Conservation (phyloP, 2,797 vertebrate species). For the Picus viridis region DNA sequence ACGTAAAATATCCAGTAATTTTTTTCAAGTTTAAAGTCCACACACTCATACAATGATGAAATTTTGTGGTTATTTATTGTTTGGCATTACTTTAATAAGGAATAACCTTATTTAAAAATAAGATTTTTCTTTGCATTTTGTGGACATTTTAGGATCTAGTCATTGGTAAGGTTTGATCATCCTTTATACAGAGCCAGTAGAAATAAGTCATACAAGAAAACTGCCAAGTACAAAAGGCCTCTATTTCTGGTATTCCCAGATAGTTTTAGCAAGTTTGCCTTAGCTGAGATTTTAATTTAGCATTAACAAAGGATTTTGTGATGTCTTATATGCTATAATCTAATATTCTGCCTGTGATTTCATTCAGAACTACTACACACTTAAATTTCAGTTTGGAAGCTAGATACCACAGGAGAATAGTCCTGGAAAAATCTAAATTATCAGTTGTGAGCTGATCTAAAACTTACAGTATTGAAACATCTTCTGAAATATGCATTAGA, state of each 20-base stretch:
- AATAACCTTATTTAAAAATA: constrained; percentile 30
- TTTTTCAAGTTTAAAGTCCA: background rate
- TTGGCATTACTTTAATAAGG: constrained; percentile 16
- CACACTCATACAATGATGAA: background rate
- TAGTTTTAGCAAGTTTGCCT: constrained; percentile 57
- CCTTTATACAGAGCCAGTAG: constrained; percentile 23
- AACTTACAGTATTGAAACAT: constrained; percentile 75
- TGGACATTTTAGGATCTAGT: constrained; percentile 25
- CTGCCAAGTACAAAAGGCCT: background rate
- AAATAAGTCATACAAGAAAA: constrained; percentile 40
- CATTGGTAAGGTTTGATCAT: constrained; percentile 42
- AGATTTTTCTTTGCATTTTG: constrained; percentile 18
- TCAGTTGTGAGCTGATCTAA: constrained; percentile 71
- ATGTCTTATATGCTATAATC: constrained; percentile 71
- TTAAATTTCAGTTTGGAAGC: constrained; percentile 72
- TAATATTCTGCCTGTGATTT: constrained; percentile 73
- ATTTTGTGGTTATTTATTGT: constrained; percentile 42
- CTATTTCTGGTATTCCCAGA: constrained; percentile 48
- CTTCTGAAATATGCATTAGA: constrained; percentile 79
- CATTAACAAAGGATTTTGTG: constrained; percentile 76
- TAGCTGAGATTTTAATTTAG: constrained; percentile 71
- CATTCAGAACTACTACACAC: constrained; percentile 72
- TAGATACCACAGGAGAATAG: constrained; percentile 68
- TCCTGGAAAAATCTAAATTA: constrained; percentile 74
- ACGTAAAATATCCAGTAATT: background rate